A percentile compares a stretch with the other conserved stretches of the same genome.
These are phyloP conservation scores for Alosa alosa DNA, from an alignment of 2,113 vertebrate genomes.

Conservation along the genomic window DNA sequence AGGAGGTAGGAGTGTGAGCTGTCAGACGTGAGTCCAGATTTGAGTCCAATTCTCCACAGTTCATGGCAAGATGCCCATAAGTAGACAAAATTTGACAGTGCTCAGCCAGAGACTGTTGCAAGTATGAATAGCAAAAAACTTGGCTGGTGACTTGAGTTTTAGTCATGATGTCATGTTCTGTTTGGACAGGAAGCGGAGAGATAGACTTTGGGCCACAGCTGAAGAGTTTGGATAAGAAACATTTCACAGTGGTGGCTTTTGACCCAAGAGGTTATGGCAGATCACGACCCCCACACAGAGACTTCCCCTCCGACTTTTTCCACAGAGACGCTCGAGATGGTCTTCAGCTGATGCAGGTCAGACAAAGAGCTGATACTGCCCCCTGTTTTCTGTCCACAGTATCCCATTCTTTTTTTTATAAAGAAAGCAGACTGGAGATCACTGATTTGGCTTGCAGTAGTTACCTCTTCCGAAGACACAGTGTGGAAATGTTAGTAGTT, in stretches of 20 bases:
- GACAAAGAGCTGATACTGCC: background rate
- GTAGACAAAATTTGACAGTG: too few relatives aligned
- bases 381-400: background rate
- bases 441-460: too few relatives aligned
- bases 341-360: constrained; percentile 87
- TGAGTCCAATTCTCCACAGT: too few relatives aligned
- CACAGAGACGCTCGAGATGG: constrained; percentile 89
- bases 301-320: constrained; percentile 86
- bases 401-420: background rate
- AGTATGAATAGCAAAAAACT: too few relatives aligned
- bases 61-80: too few relatives aligned
- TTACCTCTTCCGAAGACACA: too few relatives aligned
- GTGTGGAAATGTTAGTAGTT: too few relatives aligned
- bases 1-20: background rate
- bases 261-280: constrained; percentile 88
- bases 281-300: constrained; percentile 84
- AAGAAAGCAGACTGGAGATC: too few relatives aligned
- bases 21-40: too few relatives aligned
- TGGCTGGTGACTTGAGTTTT: background rate
- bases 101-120: too few relatives aligned
- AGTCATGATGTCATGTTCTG: background rate
- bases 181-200: constrained; percentile 74
- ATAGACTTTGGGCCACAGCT: constrained; percentile 89
- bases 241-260: constrained; percentile 83
- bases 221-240: constrained; percentile 75